A percentile compares a stretch with the other conserved stretches of the same genome.
phyloP scores from a whole-genome alignment of 2,888 invertebrate genomes.

The Patella pellucida region DNA sequence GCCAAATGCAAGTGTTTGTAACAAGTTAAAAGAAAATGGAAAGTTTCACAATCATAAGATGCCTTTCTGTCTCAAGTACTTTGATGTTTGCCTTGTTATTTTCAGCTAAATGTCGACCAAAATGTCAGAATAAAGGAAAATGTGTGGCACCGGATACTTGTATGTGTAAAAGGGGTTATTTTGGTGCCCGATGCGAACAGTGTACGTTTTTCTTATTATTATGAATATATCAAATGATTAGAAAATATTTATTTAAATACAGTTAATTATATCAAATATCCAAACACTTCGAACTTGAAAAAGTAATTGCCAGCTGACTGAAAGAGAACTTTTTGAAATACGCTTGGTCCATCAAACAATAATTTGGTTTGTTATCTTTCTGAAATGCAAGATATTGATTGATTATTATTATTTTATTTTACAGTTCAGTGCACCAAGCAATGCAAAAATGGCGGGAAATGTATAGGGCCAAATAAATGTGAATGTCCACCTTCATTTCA shows the following conservation, averaged over 20 bases:
- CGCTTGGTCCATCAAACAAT: too few species aligned
- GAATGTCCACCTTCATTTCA: conserved; percentile 55
- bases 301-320: too few species aligned
- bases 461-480: conserved; percentile 60
- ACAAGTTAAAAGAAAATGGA: too few species aligned
- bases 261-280: too few species aligned
- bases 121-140: conserved; percentile 85
- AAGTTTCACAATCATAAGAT: neutral
- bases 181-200: conserved; percentile 54
- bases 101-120: conserved; percentile 82
- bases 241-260: too few species aligned
- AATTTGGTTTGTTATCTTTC: neutral
- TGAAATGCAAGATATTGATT: neutral
- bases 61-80: too few species aligned
- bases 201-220: conserved; percentile 42
- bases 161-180: conserved; percentile 77
- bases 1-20: too few species aligned
- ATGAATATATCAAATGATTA: too few species aligned
- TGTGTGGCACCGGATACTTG: conserved; percentile 85
- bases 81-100: conserved; percentile 39
- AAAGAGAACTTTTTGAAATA: too few species aligned
- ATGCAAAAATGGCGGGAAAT: conserved; percentile 65
- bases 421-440: conserved; percentile 80
- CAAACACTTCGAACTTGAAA: too few species aligned
- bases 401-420: conserved; percentile 25